Base-by-base conservation (phyloP, 1,140 invertebrate genomes). In the Musca vetustissima region DNA sequence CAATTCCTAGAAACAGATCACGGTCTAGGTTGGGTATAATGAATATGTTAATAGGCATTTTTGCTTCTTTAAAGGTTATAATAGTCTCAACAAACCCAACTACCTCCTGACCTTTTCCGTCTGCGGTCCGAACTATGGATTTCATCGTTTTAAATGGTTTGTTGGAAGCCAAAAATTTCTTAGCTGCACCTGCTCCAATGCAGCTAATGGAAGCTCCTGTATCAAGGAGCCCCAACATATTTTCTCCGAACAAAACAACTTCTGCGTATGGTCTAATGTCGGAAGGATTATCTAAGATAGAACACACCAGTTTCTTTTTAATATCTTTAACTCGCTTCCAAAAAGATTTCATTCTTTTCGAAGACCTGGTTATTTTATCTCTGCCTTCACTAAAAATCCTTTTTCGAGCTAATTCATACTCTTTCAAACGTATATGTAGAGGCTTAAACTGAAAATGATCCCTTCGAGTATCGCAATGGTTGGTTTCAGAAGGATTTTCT, bases 1-100 rank as follows among this genome's bases (percentile, higher is more conserved):
- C 66, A 48, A 72, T 70, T 0, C 71, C 71, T 14, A 65, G 68
- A 28, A 67, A 66, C 11, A 72, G 14, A 13, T 70, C 13, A 24
- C 68, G 50, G 15, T 25, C 48, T 15, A 70, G 65, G 14, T 61
- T 55, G 8, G 69, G 55, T 19, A 70, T 59, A 22, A 68, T 59
- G 9, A 66, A 17, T 57, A 72, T 68, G 32, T 70, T 64, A 43
- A 72, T 43, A 7, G 49, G 32, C 6, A 36, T 9, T 15, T 64
- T 15, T 7, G 25, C 17, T 17, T 61, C 69, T 43, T 65, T 55
- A 19, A 70, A 72, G 21, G 14, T 59, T 22, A 70, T 4, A 4
- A 55, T 14, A 14, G 49, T 50, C n/a, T 21, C 11, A 17, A 50
- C 49, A 50, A 50, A 50, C 2, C 49, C 49, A 7, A 50, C 49